These are phyloP conservation scores for Champsocephalus gunnari DNA, from an alignment of 2,797 vertebrate species.

Conservation along the genomic window DNA sequence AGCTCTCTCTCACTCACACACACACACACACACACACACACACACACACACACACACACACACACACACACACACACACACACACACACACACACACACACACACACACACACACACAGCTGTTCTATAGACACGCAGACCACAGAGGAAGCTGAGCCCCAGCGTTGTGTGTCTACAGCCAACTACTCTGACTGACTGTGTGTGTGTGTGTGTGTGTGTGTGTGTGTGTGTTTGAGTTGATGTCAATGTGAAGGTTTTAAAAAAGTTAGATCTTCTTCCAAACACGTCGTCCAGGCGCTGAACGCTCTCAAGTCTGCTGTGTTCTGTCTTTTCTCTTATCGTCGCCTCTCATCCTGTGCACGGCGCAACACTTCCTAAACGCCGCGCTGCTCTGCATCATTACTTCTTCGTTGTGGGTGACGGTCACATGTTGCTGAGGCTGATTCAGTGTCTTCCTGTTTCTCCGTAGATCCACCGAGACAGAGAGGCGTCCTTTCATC, in stretches of 20 bases:
- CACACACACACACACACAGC: slow-evolving; percentile 60
- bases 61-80: slow-evolving; percentile 15
- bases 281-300: slow-evolving; percentile 30
- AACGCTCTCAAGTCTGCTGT: neutral
- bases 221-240: slow-evolving; percentile 11
- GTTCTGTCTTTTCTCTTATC: slow-evolving; percentile 20
- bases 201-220: slow-evolving; percentile 8
- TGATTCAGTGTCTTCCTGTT: slow-evolving; percentile 85
- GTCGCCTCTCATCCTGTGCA: slow-evolving; percentile 59
- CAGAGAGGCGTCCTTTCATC: slow-evolving; percentile 86
- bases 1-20: too few species aligned
- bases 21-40: too few species aligned
- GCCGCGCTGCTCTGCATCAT: slow-evolving; percentile 68
- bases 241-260: slow-evolving; percentile 22
- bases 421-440: slow-evolving; percentile 76
- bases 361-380: slow-evolving; percentile 61
- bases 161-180: slow-evolving; percentile 61
- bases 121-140: slow-evolving; percentile 69
- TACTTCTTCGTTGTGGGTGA: slow-evolving; percentile 63
- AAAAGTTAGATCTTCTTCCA: slow-evolving; percentile 44
- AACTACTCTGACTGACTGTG: slow-evolving; percentile 43
- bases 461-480: slow-evolving; percentile 92
- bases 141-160: slow-evolving; percentile 73
- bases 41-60: slow-evolving; percentile 48
- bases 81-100: too few species aligned